Base-by-base conservation (phyloP, 37 sponge, comb jelly and placozoan genomes). In the Ianthella basta region DNA sequence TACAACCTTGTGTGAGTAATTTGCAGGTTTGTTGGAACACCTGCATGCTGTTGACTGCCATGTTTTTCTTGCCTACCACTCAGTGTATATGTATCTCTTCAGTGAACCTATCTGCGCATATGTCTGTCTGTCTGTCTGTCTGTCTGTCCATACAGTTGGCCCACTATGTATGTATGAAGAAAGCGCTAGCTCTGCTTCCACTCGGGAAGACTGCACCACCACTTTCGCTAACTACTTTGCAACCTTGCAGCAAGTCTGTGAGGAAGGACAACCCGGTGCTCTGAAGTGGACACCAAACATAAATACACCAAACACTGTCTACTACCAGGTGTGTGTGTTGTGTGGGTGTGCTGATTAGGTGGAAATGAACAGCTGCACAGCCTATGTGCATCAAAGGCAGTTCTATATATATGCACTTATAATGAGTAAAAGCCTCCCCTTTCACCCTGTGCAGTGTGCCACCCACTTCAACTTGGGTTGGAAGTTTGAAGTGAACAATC, bases 371-470 rank as follows among this genome's bases (percentile, higher is more conserved):
- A 44, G 50, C 6, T 44, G 3, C 50, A 44, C 8, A 44, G 50
- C 50, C 50, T 10, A 8, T 44, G 50, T 44, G 50, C 50, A 44
- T 44, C 8, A n/a, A n/a, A n/a, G n/a, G n/a, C n/a, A n/a, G n/a
- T n/a, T n/a, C n/a, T n/a, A n/a, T n/a, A n/a, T n/a, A n/a, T n/a
- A n/a, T n/a, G n/a, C n/a, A 39, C 53, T 40, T 27, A n/a, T 79
- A 24, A 6, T n/a, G n/a, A n/a, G n/a, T n/a, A n/a, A n/a, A n/a
- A n/a, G n/a, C n/a, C n/a, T n/a, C n/a, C n/a, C n/a, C n/a, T n/a
- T n/a, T n/a, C n/a, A n/a, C n/a, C n/a, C n/a, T n/a, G n/a, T 74
- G 24, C 39, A 90, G 90, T 90, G 90, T 82, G 90, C 90, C 73
- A 86, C 82, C 75, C 90, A 90, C 61, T 55, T 68, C 16, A 72